A percentile compares a stretch with the other conserved stretches of the same genome.
These are phyloP conservation scores for Panthera leo DNA, from an alignment of 2,113 vertebrate genomes.

Conservation along the genomic window DNA sequence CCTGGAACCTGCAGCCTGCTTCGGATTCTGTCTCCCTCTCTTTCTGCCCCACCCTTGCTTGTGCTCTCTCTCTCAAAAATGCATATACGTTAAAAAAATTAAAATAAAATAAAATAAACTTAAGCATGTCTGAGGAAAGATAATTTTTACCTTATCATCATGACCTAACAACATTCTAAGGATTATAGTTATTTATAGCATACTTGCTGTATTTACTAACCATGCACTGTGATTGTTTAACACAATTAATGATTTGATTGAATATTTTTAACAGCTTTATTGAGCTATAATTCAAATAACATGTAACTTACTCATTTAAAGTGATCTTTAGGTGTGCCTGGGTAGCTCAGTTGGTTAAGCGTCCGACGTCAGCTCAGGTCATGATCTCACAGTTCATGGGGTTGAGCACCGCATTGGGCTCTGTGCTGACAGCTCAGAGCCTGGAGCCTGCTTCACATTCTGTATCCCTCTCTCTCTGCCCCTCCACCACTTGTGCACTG, in stretches of 20 bases:
- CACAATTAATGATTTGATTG: constrained; percentile 6
- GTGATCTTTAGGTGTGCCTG: background rate
- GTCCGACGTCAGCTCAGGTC: too few relatives aligned
- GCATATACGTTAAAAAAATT: too few relatives aligned
- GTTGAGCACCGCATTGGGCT: fast-evolving
- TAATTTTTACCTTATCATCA: background rate
- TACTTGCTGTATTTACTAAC: constrained; percentile 4
- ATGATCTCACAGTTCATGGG: too few relatives aligned
- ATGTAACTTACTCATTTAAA: background rate
- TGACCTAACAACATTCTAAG: background rate
- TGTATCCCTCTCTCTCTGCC: too few relatives aligned
- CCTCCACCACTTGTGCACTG: too few relatives aligned
- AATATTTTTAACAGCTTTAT: constrained; percentile 18
- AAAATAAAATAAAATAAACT: background rate
- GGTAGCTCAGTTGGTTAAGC: too few relatives aligned
- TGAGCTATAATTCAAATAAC: constrained; percentile 23
- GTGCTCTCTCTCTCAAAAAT: too few relatives aligned
- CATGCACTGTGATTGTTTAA: constrained; percentile 1
- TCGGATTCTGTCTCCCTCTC: too few relatives aligned
- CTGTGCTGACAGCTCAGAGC: too few relatives aligned
- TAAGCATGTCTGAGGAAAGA: background rate
- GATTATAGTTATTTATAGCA: background rate
- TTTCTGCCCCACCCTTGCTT: too few relatives aligned
- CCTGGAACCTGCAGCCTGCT: too few relatives aligned
- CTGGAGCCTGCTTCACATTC: too few relatives aligned